phyloP scores from a whole-genome alignment of 2,888 invertebrate species.

The Myopa testacea region DNA sequence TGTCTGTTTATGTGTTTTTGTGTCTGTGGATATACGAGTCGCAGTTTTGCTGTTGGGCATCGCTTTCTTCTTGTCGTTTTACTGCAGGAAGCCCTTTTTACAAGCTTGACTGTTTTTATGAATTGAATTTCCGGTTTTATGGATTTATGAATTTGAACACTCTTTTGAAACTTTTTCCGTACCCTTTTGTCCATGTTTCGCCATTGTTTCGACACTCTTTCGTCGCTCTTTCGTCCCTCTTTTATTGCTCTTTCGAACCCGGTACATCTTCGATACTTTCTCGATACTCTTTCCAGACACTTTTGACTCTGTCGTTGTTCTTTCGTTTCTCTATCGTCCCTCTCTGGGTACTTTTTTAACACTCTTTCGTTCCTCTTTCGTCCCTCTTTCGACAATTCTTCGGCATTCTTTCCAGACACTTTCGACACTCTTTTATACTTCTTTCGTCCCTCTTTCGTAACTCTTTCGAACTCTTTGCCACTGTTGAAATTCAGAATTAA shows the following conservation, averaged over 20 bases:
- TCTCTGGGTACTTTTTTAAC: not conserved
- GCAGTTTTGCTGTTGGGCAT: constrained; percentile 2
- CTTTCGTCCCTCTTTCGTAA: no score
- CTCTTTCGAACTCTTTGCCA: no score
- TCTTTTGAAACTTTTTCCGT: not conserved
- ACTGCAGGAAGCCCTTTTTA: constrained; percentile 8
- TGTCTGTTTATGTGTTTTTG: constrained; percentile 16
- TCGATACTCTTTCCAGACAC: no score
- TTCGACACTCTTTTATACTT: no score
- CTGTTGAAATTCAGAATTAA: no score
- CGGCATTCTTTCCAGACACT: no score
- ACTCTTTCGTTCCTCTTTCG: no score
- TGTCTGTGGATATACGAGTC: constrained; percentile 15
- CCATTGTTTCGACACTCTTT: no score
- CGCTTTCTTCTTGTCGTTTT: not conserved
- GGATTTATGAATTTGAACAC: not conserved
- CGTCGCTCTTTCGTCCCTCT: no score
- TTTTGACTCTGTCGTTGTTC: not conserved
- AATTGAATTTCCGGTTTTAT: constrained; percentile 20
- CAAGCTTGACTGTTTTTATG: constrained; percentile 9
- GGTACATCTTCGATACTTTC: no score
- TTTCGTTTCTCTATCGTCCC: not conserved
- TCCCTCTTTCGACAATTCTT: no score
- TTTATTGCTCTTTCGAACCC: not conserved
- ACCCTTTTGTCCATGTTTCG: no score